Conservation (phyloP, 2,888 invertebrate genomes). For the Athalia cordata region DNA sequence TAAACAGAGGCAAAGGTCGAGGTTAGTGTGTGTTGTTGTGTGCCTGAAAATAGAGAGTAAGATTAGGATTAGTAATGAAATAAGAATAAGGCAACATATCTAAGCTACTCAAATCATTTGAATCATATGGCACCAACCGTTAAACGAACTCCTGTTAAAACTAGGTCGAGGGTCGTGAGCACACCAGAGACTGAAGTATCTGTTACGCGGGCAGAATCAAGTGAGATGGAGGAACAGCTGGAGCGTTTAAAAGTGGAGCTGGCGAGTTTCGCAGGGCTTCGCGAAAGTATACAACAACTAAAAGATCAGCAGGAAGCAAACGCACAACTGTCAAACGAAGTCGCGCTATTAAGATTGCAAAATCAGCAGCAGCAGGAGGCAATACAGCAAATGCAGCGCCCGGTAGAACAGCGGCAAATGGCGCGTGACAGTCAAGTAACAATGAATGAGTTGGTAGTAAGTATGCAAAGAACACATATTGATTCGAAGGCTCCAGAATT, state of each 20-base stretch:
- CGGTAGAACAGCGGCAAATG: background rate
- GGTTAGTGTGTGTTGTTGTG: no score
- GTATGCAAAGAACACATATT: conserved; percentile 44
- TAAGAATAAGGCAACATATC: no score
- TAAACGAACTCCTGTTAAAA: conserved; percentile 14
- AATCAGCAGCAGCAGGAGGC: background rate
- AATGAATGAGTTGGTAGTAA: conserved; percentile 43
- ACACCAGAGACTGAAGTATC: background rate
- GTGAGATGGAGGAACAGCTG: conserved; percentile 9
- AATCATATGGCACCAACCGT: background rate
- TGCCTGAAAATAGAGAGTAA: no score
- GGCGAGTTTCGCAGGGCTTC: conserved; percentile 9
- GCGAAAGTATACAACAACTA: background rate
- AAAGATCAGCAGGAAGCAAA: background rate
- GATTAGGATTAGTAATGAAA: no score
- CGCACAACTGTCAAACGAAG: background rate
- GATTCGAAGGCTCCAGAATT: conserved; percentile 31
- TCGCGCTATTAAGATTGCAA: background rate
- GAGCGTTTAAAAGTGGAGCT: conserved; percentile 12
- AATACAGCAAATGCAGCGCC: background rate
- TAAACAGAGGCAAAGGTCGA: no score
- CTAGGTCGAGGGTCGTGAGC: background rate
- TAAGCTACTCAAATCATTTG: background rate
- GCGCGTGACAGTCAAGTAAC: conserved; percentile 17
- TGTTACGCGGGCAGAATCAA: background rate